phyloP scores from a whole-genome alignment of 2,888 invertebrate species.

The Campaea margaritaria region DNA sequence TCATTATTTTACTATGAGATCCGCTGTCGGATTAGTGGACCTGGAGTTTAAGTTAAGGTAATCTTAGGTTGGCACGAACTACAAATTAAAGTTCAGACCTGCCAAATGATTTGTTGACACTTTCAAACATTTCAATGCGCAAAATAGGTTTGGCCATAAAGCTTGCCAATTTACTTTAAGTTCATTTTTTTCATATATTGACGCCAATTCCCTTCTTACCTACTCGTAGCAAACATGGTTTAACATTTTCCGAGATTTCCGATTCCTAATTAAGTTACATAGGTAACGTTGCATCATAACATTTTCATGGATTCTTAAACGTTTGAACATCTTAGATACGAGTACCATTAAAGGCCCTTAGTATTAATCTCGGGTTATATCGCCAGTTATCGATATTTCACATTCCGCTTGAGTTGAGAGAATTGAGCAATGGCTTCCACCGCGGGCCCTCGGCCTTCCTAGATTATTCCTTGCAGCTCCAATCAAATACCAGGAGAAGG shows the following conservation, averaged over 20 bases:
- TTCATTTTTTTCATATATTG: too few relatives aligned
- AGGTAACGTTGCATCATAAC: neutral
- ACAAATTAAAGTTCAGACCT: too few relatives aligned
- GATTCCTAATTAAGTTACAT: too few relatives aligned
- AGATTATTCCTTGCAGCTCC: slow-evolving; percentile 66
- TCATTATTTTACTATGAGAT: slow-evolving; percentile 4
- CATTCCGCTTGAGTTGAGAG: slow-evolving; percentile 44
- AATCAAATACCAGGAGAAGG: slow-evolving; percentile 48
- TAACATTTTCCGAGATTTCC: too few relatives aligned
- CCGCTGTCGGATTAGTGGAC: neutral
- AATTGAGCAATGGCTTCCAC: slow-evolving; percentile 69
- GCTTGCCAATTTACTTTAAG: too few relatives aligned
- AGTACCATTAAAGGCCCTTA: too few relatives aligned
- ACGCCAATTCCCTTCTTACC: too few relatives aligned
- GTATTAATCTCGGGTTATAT: neutral
- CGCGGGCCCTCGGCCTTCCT: slow-evolving; percentile 55
- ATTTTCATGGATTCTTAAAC: neutral
- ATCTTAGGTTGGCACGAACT: too few relatives aligned
- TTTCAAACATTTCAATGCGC: too few relatives aligned
- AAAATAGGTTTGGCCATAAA: too few relatives aligned
- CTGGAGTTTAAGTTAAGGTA: neutral
- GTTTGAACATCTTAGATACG: neutral
- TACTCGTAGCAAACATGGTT: too few relatives aligned
- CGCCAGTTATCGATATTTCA: slow-evolving; percentile 16
- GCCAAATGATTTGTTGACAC: too few relatives aligned